Evolutionary conservation across 2,113 vertebrate species (phyloP).

Genomic region (Psittacus erithacus): DNA sequence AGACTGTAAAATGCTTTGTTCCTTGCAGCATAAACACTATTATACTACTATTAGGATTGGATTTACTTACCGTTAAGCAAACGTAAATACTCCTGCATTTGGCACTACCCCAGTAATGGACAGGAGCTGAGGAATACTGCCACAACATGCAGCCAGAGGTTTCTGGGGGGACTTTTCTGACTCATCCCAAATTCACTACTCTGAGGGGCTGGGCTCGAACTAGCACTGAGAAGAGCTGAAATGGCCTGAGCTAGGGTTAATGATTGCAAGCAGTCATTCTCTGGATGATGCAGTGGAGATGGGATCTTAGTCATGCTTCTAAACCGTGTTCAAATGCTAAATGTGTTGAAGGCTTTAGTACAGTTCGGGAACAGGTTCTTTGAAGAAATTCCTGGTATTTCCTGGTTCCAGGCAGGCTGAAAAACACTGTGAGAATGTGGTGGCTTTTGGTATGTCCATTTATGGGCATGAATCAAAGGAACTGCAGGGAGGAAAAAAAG

Average conservation of each 20-base stretch:
- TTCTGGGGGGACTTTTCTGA: background rate
- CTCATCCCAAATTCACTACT: background rate
- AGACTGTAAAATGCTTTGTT: slow-evolving; percentile 44
- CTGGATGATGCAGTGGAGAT: background rate
- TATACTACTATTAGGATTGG: background rate
- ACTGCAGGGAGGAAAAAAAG: slow-evolving; percentile 60
- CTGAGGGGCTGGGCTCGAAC: background rate
- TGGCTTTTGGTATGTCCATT: slow-evolving; percentile 69
- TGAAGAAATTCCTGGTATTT: slow-evolving; percentile 71
- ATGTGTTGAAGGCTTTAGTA: slow-evolving; percentile 37
- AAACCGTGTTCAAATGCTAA: background rate
- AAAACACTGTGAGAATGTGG: slow-evolving; percentile 67
- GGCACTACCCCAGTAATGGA: background rate
- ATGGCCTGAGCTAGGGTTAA: background rate
- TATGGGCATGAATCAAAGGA: slow-evolving; percentile 72
- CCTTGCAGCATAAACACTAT: slow-evolving; percentile 10
- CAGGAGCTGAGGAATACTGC: background rate
- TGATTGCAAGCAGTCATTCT: background rate
- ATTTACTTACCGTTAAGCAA: slow-evolving; percentile 19
- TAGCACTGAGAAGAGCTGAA: background rate
- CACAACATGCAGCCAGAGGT: background rate
- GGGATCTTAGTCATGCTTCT: slow-evolving; percentile 39
- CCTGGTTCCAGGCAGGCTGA: slow-evolving; percentile 67
- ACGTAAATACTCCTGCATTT: background rate
- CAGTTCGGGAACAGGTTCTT: slow-evolving; percentile 60